Evolutionary conservation across 2,113 vertebrate genomes (phyloP).

Genomic region (Phaethornis superciliosus): DNA sequence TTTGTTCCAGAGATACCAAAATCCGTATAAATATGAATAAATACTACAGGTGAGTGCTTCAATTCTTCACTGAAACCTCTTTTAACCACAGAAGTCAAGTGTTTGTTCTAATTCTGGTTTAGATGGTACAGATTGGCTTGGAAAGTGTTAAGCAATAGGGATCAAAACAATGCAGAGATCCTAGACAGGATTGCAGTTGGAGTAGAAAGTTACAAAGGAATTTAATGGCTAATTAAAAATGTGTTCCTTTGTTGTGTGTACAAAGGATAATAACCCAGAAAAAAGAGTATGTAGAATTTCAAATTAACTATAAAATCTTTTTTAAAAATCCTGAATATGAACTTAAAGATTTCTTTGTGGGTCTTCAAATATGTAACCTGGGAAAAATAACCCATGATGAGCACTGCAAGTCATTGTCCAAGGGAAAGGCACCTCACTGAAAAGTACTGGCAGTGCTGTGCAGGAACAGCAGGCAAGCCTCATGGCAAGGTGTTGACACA

Average conservation of each 20-base stretch:
- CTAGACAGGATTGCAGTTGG: neutral
- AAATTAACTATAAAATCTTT: neutral
- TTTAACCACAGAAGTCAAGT: neutral
- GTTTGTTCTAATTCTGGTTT: neutral
- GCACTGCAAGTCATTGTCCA: neutral
- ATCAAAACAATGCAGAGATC: neutral
- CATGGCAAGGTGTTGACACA: fast-evolving
- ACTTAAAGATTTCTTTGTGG: neutral
- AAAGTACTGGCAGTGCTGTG: neutral
- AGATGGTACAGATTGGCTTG: neutral
- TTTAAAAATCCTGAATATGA: neutral
- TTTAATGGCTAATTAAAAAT: neutral
- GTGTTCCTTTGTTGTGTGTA: neutral
- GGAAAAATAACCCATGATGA: neutral
- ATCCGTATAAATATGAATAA: neutral
- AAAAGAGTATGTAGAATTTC: neutral
- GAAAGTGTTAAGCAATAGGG: neutral
- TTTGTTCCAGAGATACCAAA: neutral
- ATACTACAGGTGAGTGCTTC: neutral
- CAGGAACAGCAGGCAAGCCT: neutral
- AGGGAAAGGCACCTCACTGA: neutral
- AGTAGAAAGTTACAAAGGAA: neutral
- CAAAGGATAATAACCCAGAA: neutral
- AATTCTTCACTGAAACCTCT: neutral
- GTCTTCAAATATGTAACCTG: neutral